A percentile compares a stretch with the other conserved stretches of the same genome.
phyloP scores from a whole-genome alignment of 2,888 invertebrate species.

The Teinopalpus imperialis region DNA sequence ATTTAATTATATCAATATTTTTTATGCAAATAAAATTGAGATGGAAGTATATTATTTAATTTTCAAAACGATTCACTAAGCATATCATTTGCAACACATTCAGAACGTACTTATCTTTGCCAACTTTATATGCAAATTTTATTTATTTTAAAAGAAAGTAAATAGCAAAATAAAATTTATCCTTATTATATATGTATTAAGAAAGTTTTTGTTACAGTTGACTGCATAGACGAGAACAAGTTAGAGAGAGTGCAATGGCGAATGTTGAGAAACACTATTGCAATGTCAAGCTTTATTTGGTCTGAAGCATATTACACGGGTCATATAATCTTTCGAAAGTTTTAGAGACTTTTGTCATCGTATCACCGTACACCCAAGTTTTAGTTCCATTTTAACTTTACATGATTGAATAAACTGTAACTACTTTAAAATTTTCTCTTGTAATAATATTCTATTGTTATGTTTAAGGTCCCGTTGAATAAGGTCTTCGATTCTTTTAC shows the following conservation, averaged over 20 bases:
- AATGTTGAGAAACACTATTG: slow-evolving; percentile 5
- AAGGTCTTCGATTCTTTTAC: no score
- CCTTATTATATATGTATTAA: no score
- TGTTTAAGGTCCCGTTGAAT: no score
- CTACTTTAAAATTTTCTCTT: slow-evolving; percentile 1
- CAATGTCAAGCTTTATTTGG: slow-evolving; percentile 50
- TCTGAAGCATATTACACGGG: slow-evolving; percentile 67
- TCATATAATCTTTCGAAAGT: slow-evolving; percentile 80
- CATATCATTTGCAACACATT: no score
- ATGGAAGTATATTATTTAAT: no score
- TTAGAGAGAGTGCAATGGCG: slow-evolving; percentile 7
- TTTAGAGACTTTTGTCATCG: slow-evolving; percentile 55
- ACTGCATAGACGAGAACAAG: slow-evolving; percentile 4
- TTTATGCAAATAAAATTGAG: no score
- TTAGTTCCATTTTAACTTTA: slow-evolving; percentile 41
- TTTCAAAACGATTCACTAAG: no score
- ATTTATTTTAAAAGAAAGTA: no score
- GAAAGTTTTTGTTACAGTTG: slow-evolving; percentile 1
- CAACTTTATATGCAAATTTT: no score
- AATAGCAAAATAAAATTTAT: no score
- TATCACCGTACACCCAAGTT: slow-evolving; percentile 44
- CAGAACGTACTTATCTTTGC: no score
- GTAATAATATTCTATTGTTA: background rate
- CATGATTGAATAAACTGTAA: slow-evolving; percentile 41
- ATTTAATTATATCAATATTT: no score